Evolutionary conservation across 1,140 invertebrate genomes (phyloP).

Genomic region (Oedothorax gibbosus): DNA sequence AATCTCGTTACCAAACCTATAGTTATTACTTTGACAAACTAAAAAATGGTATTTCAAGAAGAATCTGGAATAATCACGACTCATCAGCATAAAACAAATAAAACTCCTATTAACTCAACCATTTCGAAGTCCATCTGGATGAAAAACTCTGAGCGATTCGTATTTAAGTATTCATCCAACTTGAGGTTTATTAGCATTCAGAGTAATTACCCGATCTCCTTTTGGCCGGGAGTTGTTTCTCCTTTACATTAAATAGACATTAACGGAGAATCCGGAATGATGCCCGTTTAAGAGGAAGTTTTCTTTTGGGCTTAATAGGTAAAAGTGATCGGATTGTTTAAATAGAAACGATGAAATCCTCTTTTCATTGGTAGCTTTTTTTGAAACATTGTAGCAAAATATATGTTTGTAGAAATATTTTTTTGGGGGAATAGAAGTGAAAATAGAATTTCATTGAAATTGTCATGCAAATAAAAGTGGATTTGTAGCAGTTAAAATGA

Average conservation of each 20-base stretch:
- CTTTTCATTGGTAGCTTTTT: no score
- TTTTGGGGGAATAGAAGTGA: no score
- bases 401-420: no score
- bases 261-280: conserved; percentile 49
- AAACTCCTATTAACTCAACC: conserved; percentile 55
- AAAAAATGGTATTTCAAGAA: not conserved
- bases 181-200: conserved; percentile 57
- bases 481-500: no score
- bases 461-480: no score
- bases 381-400: no score
- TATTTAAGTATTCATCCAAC: conserved; percentile 58
- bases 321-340: conserved; percentile 47
- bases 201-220: conserved; percentile 40
- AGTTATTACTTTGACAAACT: no score
- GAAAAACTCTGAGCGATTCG: conserved; percentile 40
- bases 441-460: no score
- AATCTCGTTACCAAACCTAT: no score
- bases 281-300: conserved; percentile 33
- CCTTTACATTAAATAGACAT: conserved; percentile 56
- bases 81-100: conserved; percentile 59
- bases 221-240: conserved; percentile 51
- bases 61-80: conserved; percentile 35
- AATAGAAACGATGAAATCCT: conserved; percentile 20
- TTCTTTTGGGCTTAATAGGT: conserved; percentile 39
- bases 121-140: conserved; percentile 50